Conservation (phyloP, 2,888 invertebrate genomes). For the Hemistola chrysoprasaria region DNA sequence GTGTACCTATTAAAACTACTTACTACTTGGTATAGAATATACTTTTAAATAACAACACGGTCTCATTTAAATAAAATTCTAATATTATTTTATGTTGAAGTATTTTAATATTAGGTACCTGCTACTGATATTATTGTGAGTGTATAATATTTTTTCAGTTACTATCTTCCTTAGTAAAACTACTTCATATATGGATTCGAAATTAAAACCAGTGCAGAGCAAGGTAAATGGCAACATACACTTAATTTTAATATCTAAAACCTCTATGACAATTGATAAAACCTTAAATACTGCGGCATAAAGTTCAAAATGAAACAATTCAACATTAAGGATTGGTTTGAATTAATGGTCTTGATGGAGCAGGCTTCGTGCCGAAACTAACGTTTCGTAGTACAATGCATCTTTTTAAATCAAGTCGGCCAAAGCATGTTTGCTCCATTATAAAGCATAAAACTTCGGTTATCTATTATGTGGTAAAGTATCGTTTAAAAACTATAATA, state of each 20-base stretch:
- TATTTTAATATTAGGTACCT: too few relatives aligned
- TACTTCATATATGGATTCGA: conserved; percentile 74
- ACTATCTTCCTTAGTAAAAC: conserved; percentile 72
- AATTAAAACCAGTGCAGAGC: conserved; percentile 60
- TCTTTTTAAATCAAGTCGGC: conserved; percentile 61
- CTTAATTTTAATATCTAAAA: conserved; percentile 7
- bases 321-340: conserved; percentile 48
- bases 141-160: too few relatives aligned
- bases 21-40: too few relatives aligned
- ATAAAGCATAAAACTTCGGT: conserved; percentile 43
- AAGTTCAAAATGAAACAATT: conserved; percentile 20
- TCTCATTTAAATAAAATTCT: too few relatives aligned
- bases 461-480: conserved; percentile 25
- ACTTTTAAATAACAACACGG: too few relatives aligned
- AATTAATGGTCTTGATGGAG: conserved; percentile 60
- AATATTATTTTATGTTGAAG: too few relatives aligned
- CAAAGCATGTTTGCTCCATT: conserved; percentile 48
- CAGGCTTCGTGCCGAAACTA: conserved; percentile 77
- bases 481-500: conserved; percentile 4
- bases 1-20: too few relatives aligned
- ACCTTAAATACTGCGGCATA: conserved; percentile 5
- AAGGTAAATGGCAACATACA: conserved; percentile 40
- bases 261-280: conserved; percentile 2
- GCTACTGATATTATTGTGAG: too few relatives aligned
- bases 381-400: conserved; percentile 69